These are phyloP conservation scores for Ochlodes sylvanus DNA, from an alignment of 2,888 invertebrate species.

Conservation along the genomic window DNA sequence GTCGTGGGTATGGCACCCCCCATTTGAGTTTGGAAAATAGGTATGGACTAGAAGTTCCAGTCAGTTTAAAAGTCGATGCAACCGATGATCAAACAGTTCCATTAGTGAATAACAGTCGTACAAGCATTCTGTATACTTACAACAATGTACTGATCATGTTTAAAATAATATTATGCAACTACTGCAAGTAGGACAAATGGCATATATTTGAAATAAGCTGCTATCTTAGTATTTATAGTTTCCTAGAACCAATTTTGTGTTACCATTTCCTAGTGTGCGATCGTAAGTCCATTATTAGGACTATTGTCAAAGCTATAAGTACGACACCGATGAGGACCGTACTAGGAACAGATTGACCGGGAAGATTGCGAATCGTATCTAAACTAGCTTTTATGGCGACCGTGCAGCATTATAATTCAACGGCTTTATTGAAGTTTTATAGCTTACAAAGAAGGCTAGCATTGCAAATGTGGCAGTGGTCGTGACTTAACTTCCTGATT, in stretches of 20 bases:
- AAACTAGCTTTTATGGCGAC: conserved; percentile 67
- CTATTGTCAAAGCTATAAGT: conserved; percentile 25
- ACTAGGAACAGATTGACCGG: conserved; percentile 45
- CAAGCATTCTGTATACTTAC: no score
- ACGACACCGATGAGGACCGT: conserved; percentile 39
- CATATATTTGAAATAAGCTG: neutral
- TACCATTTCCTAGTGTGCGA: neutral
- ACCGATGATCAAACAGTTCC: no score
- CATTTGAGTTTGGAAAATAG: no score
- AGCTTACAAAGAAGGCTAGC: conserved; percentile 72
- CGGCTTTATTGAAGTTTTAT: conserved; percentile 81
- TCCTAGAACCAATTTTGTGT: conserved; percentile 6
- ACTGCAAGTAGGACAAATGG: neutral
- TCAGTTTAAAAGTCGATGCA: no score
- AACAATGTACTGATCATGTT: neutral
- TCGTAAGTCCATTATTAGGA: conserved; percentile 8
- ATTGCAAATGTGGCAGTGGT: conserved; percentile 66
- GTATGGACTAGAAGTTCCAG: no score
- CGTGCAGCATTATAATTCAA: conserved; percentile 72
- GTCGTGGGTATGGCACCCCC: no score
- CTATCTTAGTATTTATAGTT: neutral
- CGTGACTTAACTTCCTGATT: conserved; percentile 78
- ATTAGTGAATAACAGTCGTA: no score
- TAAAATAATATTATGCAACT: neutral
- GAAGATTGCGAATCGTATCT: conserved; percentile 67